These are phyloP conservation scores for Camponotus vicinus DNA, from an alignment of 1,140 invertebrate genomes.

Conservation along the genomic window DNA sequence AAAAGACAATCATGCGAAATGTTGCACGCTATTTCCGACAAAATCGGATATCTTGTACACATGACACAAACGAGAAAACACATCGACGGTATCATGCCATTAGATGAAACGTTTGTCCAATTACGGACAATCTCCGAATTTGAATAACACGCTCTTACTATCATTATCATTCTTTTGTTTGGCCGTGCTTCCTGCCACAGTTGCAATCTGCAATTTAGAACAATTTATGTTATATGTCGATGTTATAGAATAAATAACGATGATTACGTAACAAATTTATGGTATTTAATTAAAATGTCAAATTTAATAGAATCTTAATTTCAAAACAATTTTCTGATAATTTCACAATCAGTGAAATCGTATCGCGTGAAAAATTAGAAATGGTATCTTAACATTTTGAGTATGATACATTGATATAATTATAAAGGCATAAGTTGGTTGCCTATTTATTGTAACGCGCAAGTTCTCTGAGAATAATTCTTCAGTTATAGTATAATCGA, in stretches of 20 bases:
- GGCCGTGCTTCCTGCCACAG: not conserved
- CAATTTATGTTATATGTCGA: not conserved
- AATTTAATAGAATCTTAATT: not conserved
- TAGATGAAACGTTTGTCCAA: slow-evolving; percentile 64
- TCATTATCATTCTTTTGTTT: slow-evolving; percentile 10
- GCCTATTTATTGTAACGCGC: not conserved
- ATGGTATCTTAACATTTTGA: not conserved
- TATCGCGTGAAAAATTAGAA: not conserved
- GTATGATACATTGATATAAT: not conserved
- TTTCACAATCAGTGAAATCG: not conserved
- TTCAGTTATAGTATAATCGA: not conserved
- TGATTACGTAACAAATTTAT: not conserved
- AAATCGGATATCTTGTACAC: slow-evolving; percentile 27
- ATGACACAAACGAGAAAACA: slow-evolving; percentile 39
- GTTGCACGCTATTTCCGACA: slow-evolving; percentile 20
- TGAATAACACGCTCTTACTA: slow-evolving; percentile 16
- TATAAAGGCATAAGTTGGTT: not conserved
- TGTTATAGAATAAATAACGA: not conserved
- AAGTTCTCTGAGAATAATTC: not conserved
- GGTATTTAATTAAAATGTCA: not conserved
- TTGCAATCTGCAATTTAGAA: slow-evolving; percentile 51
- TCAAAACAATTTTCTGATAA: not conserved
- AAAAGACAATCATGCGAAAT: slow-evolving; percentile 47
- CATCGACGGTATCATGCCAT: slow-evolving; percentile 43
- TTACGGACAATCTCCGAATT: slow-evolving; percentile 56